phyloP scores from a whole-genome alignment of 2,797 vertebrate species.

The Phrynocephalus guinanensis region DNA sequence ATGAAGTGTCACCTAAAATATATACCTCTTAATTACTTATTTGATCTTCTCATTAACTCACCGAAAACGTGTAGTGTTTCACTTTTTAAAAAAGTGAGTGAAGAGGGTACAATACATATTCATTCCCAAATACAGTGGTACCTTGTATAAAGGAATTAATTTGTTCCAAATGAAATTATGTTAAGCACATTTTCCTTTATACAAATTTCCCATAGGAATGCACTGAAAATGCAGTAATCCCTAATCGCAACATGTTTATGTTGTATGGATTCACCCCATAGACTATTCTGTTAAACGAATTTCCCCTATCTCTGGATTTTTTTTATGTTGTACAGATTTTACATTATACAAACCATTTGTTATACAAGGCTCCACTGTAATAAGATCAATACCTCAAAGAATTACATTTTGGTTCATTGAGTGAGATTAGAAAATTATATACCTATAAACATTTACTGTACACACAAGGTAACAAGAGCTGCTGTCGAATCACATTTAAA shows the following conservation, averaged over 20 bases:
- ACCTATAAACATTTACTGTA: not conserved
- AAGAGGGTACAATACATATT: not conserved
- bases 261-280: too few species aligned
- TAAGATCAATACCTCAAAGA: constrained; percentile 2
- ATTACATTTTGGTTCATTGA: constrained; percentile 33
- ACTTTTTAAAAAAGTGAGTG: not conserved
- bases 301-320: too few species aligned
- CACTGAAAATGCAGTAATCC: too few species aligned
- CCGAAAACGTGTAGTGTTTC: not conserved
- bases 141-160: too few species aligned
- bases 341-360: too few species aligned
- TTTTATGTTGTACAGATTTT: too few species aligned
- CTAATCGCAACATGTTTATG: too few species aligned
- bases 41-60: not conserved
- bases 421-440: not conserved
- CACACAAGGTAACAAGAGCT: not conserved
- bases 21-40: not conserved
- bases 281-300: too few species aligned
- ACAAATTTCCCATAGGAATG: too few species aligned
- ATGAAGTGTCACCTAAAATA: accelerated
- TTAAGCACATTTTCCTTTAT: too few species aligned
- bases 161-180: too few species aligned
- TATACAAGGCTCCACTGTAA: too few species aligned
- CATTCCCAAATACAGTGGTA: not conserved
- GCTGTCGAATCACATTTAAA: constrained; percentile 4